Percentiles rank a stretch among this genome's conserved stretches.
phyloP scores from a whole-genome alignment of 2,797 vertebrate genomes.

The Onychomys leucogaster region DNA sequence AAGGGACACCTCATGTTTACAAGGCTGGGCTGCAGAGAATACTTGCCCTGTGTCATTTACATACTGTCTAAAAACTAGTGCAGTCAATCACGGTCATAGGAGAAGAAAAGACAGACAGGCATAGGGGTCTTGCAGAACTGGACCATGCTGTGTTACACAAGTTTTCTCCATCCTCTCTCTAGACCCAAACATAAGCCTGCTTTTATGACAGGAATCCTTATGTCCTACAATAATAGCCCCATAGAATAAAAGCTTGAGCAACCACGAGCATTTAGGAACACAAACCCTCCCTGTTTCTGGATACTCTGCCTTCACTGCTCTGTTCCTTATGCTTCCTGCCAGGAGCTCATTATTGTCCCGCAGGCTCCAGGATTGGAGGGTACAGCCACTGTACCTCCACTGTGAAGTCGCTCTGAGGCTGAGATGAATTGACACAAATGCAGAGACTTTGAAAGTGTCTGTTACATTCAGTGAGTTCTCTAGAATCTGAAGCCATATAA shows the following conservation, averaged over 20 bases:
- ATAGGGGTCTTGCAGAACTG: background rate
- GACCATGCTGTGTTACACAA: background rate
- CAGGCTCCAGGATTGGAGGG: background rate
- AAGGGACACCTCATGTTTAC: accelerated
- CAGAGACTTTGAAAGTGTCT: background rate
- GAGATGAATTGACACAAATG: background rate
- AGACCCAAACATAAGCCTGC: constrained; percentile 57
- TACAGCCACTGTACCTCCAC: accelerated
- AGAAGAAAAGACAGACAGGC: background rate
- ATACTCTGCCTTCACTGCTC: background rate
- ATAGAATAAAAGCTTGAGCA: background rate
- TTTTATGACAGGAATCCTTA: background rate
- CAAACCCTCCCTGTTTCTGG: constrained; percentile 12
- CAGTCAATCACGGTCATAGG: background rate
- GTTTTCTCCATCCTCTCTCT: background rate
- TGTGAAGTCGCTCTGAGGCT: background rate
- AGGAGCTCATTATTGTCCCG: background rate
- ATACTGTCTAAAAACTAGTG: background rate
- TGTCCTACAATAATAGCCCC: background rate
- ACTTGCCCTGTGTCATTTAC: background rate
- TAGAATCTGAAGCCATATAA: background rate
- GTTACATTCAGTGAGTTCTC: background rate
- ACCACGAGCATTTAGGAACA: constrained; percentile 13
- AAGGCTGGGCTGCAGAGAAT: background rate
- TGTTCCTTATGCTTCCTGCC: background rate